Base-by-base conservation (phyloP, 2,797 vertebrate genomes). In the Argyrosomus regius region DNA sequence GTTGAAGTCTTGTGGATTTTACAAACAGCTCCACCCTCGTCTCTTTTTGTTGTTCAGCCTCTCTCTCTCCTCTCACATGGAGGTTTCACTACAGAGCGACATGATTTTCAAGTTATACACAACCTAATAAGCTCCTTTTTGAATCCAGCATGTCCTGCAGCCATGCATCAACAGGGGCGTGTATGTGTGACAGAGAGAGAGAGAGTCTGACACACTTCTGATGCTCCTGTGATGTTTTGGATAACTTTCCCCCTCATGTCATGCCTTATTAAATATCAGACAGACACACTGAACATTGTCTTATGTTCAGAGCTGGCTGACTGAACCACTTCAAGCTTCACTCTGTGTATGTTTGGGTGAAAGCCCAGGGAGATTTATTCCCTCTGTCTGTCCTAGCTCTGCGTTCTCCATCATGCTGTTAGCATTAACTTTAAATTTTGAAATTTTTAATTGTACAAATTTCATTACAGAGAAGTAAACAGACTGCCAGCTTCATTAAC, bases 1-100 rank as follows among this genome's bases (percentile, higher is more conserved):
- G n/a, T 75, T 72, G 75, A 76, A 74, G 41, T 83, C 53, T 71
- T 75, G 43, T 78, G 60, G 68, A 74, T 76, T 76, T 75, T 52
- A 67, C 18, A 58, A 78, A 77, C 49, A 26, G 18, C 26, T 26
- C 10, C 26, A 10, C 39, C 45, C 22, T 57, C 45, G 5, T n/a
- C 28, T 48, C 39, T 59, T 62, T 66, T 49, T 66, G 35, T 62
- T 76, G 26, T 48, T 46, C 61, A 9, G 3, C 16, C 4, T 12
- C 22, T 39, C 5, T 46, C 24, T 54, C 39, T 45, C 6, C 13
- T 72, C 56, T 67, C 14, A 1, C 20, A 4, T 26, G 9, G 50
- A 72, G 7, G 45, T 81, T 65, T 73, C 18, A n/a, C 59, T 41
- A 59, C 18, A 39, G 28, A 58, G 5, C 35, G 14, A 56, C 48